phyloP scores from a whole-genome alignment of 2,797 vertebrate genomes.

The Tokudaia muenninki region DNA sequence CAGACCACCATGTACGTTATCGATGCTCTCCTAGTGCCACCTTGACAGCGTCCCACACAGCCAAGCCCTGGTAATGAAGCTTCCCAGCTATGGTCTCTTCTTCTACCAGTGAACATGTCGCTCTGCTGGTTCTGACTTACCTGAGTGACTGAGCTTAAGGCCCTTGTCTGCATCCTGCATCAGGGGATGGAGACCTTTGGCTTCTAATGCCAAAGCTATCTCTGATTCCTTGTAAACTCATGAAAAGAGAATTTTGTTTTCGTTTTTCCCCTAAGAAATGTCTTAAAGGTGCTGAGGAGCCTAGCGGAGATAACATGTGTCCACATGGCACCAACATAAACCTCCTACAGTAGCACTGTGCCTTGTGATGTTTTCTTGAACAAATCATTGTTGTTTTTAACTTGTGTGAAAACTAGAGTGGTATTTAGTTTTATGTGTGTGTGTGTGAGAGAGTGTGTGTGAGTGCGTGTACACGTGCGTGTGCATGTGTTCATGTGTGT shows the following conservation, averaged over 20 bases:
- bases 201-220: background rate
- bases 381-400: background rate
- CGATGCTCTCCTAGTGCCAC: background rate
- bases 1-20: too few relatives aligned
- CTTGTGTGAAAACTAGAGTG: background rate
- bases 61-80: background rate
- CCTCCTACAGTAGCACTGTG: background rate
- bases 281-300: background rate
- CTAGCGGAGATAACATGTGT: background rate
- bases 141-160: background rate
- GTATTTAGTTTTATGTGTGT: background rate
- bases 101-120: background rate
- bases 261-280: background rate
- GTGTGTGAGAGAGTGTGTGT: background rate
- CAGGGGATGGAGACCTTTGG: background rate
- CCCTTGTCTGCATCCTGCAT: background rate
- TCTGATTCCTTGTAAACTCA: background rate
- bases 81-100: background rate
- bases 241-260: background rate
- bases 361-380: slow-evolving; percentile 15
- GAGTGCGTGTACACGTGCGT: background rate
- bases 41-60: background rate
- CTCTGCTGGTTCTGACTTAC: background rate
- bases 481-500: background rate
- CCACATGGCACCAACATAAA: background rate